Base-by-base conservation (phyloP, 2,113 vertebrate species). In the Sorex araneus region DNA sequence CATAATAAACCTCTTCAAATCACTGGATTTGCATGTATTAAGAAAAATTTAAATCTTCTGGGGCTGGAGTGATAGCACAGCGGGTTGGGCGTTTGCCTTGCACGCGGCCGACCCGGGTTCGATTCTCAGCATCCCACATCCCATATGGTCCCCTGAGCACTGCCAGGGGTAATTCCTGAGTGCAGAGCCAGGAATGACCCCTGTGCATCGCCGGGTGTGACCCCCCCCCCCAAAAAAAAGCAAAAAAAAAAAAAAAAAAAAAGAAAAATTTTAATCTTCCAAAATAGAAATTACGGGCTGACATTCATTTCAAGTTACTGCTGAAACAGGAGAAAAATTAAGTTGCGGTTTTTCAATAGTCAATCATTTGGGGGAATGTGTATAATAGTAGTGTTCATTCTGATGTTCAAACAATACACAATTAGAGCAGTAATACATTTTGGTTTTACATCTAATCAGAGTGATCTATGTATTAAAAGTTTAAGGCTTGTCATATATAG, bases 391-490 rank as follows among this genome's bases (percentile, higher is more conserved):
- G 82, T 96, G 94, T 60, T 88, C 88, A 97, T 94, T 95, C 75
- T 89, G 83, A 95, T 93, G 93, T 96, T 94, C 97, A 97, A 95
- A 97, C 77, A 91, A 82, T 87, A 79, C 36, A 94, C 87, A 90
- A 97, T 89, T 92, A 95, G 64, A 94, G 27, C 25, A 66, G 78
- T 91, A 96, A 96, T 6, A 63, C 15, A 40, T 30, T 67, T 4
- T 21, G 74, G n/a, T 90, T 89, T 89, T 71, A 43, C 13, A 66
- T 80, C 45, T 25, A 85, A 76, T 84, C 69, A 84, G 50, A 92
- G 11, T 66, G 64, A 12, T 66, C 10, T 66, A 60, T 23, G 4
- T 60, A 60, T 97, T 94, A 95, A 89, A 66, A 96, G 70, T 78
- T 87, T 88, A 76, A 70, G 60, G 83, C 89, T 92, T 92, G 73